These are phyloP conservation scores for Epistrophella euchroma DNA, from an alignment of 2,888 invertebrate genomes.

Conservation along the genomic window DNA sequence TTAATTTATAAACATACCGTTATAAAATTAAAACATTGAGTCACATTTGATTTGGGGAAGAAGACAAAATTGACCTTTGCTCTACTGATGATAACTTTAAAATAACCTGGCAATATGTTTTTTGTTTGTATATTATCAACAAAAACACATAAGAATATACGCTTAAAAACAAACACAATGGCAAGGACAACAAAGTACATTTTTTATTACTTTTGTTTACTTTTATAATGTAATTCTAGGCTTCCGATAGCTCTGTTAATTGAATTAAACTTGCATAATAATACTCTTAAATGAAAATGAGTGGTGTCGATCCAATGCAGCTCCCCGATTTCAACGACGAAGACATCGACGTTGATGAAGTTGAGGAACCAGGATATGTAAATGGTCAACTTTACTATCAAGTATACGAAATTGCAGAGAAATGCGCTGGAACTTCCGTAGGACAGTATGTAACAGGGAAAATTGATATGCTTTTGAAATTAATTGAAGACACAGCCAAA, in stretches of 20 bases:
- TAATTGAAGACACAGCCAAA: slow-evolving; percentile 82
- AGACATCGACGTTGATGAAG: slow-evolving; percentile 31
- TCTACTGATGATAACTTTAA: slow-evolving; percentile 33
- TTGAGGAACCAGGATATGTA: slow-evolving; percentile 19
- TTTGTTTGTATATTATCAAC: not conserved
- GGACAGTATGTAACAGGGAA: slow-evolving; percentile 81
- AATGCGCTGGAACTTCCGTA: slow-evolving; percentile 79
- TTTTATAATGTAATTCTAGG: slow-evolving; percentile 17
- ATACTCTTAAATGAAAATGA: slow-evolving; percentile 46
- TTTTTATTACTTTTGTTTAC: too few relatives aligned
- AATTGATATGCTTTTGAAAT: slow-evolving; percentile 79
- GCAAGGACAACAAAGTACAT: too few relatives aligned
- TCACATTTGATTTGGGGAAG: not conserved
- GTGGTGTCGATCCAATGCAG: slow-evolving; percentile 15
- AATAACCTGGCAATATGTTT: slow-evolving; percentile 12
- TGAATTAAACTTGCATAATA: slow-evolving; percentile 19
- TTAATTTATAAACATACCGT: not conserved
- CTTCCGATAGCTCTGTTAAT: slow-evolving; percentile 19
- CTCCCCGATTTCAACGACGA: slow-evolving; percentile 3
- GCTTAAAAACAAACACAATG: not conserved
- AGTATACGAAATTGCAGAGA: slow-evolving; percentile 78
- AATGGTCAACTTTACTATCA: slow-evolving; percentile 72
- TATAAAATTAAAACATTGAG: not conserved
- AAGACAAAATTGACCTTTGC: slow-evolving; percentile 10
- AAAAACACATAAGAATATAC: not conserved